Percentiles rank a stretch among this genome's conserved stretches.
Evolutionary conservation across 1,140 invertebrate species (phyloP).

Genomic region (Cepaea nemoralis): DNA sequence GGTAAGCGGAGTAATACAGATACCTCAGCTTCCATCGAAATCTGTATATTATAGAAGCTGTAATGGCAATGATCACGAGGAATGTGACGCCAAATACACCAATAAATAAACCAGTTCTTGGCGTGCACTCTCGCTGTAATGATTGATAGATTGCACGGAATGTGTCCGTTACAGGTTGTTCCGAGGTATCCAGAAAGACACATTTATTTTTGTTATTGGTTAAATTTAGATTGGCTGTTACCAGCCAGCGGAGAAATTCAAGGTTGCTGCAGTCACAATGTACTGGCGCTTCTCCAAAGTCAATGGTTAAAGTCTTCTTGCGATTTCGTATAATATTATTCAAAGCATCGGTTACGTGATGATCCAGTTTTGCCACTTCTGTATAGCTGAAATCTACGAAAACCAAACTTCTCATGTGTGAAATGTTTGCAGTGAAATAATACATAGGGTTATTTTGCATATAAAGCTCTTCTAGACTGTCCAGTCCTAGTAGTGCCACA

Average conservation of each 20-base stretch:
- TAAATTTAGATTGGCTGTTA: neutral
- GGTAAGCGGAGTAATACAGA: constrained; percentile 48
- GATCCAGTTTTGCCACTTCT: neutral
- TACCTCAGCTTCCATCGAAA: constrained; percentile 56
- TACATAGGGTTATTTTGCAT: neutral
- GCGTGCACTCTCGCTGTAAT: neutral
- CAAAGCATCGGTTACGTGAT: neutral
- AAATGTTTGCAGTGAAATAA: neutral
- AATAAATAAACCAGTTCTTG: neutral
- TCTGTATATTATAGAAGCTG: constrained; percentile 26
- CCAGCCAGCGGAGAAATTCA: neutral
- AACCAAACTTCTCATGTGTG: neutral
- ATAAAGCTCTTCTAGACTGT: neutral
- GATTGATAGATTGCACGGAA: neutral
- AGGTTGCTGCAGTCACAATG: too few species aligned
- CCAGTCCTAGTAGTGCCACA: neutral
- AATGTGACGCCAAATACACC: neutral
- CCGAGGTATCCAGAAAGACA: neutral
- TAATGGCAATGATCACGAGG: neutral
- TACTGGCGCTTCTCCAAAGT: too few species aligned
- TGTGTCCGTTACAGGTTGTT: neutral
- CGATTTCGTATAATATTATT: neutral
- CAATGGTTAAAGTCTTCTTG: too few species aligned
- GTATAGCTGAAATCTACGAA: neutral
- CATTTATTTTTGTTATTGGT: neutral